A percentile compares a stretch with the other conserved stretches of the same genome.
Evolutionary conservation across 1,140 invertebrate species (phyloP).

Genomic region (Agrypnia vestita): DNA sequence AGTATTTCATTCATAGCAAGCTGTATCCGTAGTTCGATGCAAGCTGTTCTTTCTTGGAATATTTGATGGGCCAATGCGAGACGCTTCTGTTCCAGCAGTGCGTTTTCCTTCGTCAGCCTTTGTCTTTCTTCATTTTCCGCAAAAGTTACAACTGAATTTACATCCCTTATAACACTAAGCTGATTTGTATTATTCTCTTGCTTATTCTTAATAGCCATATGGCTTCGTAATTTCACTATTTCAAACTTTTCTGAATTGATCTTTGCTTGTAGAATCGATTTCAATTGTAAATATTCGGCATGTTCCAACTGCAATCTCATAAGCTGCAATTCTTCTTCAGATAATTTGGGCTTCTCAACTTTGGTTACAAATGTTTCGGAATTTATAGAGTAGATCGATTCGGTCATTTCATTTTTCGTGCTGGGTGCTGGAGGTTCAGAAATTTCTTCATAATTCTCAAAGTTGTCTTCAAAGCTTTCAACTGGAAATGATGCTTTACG

Average conservation of each 20-base stretch:
- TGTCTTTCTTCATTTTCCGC: constrained; percentile 69
- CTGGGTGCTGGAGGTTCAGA: constrained; percentile 62
- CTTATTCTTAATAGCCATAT: constrained; percentile 71
- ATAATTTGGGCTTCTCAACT: constrained; percentile 70
- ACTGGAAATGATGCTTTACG: constrained; percentile 41
- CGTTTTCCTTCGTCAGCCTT: constrained; percentile 77
- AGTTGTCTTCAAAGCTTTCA: constrained; percentile 71
- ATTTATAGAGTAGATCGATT: constrained; percentile 55
- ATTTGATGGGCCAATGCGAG: constrained; percentile 76
- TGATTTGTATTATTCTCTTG: constrained; percentile 69
- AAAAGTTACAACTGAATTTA: constrained; percentile 68
- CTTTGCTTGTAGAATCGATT: constrained; percentile 77
- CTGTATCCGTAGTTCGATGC: constrained; percentile 79
- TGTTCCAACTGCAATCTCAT: constrained; percentile 78
- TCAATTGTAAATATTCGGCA: constrained; percentile 79
- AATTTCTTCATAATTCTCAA: constrained; percentile 65
- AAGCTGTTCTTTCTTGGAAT: constrained; percentile 79
- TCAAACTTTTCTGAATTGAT: constrained; percentile 80
- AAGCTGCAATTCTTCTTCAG: constrained; percentile 74
- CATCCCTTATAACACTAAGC: constrained; percentile 74
- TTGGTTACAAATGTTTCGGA: constrained; percentile 55
- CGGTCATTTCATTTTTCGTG: constrained; percentile 56
- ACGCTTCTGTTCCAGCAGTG: constrained; percentile 79
- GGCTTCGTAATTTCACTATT: constrained; percentile 77
- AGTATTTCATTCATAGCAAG: constrained; percentile 76